phyloP scores from a whole-genome alignment of 2,797 vertebrate species.

The Schizothorax lantsangensis region DNA sequence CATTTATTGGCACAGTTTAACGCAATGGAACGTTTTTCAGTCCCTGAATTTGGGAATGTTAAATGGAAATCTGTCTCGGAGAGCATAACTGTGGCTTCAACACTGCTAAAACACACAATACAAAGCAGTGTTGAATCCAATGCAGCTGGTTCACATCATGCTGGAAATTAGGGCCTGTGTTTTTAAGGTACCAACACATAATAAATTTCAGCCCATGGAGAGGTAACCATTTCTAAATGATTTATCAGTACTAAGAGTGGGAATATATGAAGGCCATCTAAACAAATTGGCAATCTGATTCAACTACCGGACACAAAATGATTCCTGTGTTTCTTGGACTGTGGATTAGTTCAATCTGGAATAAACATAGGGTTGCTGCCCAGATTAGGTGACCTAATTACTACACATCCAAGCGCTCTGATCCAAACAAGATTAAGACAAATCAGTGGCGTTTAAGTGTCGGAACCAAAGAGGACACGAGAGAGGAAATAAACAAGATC shows the following conservation, averaged over 20 bases:
- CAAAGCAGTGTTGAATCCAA: slow-evolving; percentile 13
- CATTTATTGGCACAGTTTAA: slow-evolving; percentile 71
- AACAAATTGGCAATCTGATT: slow-evolving; percentile 19
- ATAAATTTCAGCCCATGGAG: neutral
- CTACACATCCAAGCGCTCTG: slow-evolving; percentile 57
- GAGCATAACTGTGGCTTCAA: neutral
- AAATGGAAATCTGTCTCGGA: neutral
- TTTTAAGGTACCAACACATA: slow-evolving; percentile 18
- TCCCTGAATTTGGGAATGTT: slow-evolving; percentile 27
- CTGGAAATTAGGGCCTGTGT: slow-evolving; percentile 1
- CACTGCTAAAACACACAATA: slow-evolving; percentile 11
- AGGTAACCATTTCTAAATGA: neutral
- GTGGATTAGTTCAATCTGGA: slow-evolving; percentile 66
- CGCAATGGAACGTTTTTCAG: slow-evolving; percentile 49
- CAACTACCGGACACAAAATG: slow-evolving; percentile 53
- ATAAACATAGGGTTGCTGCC: slow-evolving; percentile 59
- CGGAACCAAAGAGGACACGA: slow-evolving; percentile 12
- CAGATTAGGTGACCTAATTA: slow-evolving; percentile 68
- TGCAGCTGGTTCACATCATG: neutral
- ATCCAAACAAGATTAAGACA: slow-evolving; percentile 59
- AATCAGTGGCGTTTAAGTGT: slow-evolving; percentile 54
- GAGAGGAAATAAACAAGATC: slow-evolving; percentile 36
- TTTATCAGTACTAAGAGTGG: slow-evolving; percentile 53
- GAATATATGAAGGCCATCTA: slow-evolving; percentile 63
- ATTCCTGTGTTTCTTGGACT: slow-evolving; percentile 60